Evolutionary conservation across 2,797 vertebrate genomes (phyloP), one percentile per base, ranked within the genome.

Genomic region (Alosa sapidissima): DNA sequence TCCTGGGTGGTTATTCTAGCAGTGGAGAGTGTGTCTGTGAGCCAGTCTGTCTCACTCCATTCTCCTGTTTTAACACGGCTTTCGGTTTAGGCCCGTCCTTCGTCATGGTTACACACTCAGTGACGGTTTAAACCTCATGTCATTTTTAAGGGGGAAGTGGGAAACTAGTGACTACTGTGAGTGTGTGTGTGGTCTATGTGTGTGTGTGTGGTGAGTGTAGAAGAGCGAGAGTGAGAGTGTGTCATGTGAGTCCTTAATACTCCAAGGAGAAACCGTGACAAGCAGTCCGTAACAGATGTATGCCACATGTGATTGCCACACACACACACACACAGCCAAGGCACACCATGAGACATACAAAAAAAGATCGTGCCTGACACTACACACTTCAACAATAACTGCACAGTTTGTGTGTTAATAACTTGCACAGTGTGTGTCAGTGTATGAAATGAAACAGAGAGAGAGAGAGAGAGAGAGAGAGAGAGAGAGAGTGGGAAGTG

Each of bases 91-190:
- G 33, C 33, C 11, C 0, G 3, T 75, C 68, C 33, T 19, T 45
- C 33, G 33, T 41, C 82, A 83, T 75, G 68, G 68, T 75, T 41
- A 75, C 68, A 75, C 16, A 16, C 11, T 19, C 33, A 75, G 14
- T 75, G 68, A 75, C 68, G 41, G 68, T 75, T 75, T 75, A 75
- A 75, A 75, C 68, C 68, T 75, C 33, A 36, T 41, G 33, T 72
- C 65, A 36, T 75, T 41, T 41, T 75, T 75, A 19, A 45, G 33
- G 68, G 33, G 36, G 33, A 45, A 41, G 68, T 36, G 13, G 68
- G 68, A 75, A 72, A 75, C 68, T 41, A 45, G 28, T 13, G 28
- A 68, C 62, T 68, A 68, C 0, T 65, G 0, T 55, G 54, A 19
- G 54, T 55, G 54, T 55, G 54, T 55, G 14, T 62, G 58, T 24